phyloP scores from a whole-genome alignment of 2,113 vertebrate species.

The Mormyrus lacerda region DNA sequence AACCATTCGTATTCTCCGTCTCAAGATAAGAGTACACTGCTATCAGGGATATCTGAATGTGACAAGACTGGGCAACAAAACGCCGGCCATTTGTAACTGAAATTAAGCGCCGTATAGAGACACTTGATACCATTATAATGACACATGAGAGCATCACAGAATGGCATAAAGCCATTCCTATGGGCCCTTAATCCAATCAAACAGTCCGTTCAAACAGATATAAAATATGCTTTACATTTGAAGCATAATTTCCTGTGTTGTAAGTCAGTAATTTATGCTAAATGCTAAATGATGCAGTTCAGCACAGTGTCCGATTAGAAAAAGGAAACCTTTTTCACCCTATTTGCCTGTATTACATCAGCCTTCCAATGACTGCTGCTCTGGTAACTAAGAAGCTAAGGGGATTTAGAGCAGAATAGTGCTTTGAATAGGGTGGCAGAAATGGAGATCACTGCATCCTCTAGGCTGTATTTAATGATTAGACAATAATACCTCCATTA shows the following conservation, averaged over 20 bases:
- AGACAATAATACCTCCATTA: not conserved
- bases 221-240: not conserved
- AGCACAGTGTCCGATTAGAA: not conserved
- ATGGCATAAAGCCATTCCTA: not conserved
- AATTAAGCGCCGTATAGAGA: not conserved
- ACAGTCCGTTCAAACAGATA: not conserved
- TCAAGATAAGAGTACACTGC: not conserved
- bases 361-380: not conserved
- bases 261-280: not conserved
- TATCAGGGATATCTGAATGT: not conserved
- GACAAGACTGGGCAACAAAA: not conserved
- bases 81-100: not conserved
- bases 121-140: not conserved
- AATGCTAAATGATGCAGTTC: not conserved
- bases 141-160: not conserved
- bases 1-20: not conserved
- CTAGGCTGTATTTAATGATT: not conserved
- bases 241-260: not conserved
- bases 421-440: not conserved
- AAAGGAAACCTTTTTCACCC: not conserved
- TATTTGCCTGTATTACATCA: constrained; percentile 9
- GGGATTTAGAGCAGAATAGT: not conserved
- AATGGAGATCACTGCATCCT: not conserved
- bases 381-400: not conserved
- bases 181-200: not conserved